Conservation (phyloP, 2,797 vertebrate species). For the Danio jaintianensis region DNA sequence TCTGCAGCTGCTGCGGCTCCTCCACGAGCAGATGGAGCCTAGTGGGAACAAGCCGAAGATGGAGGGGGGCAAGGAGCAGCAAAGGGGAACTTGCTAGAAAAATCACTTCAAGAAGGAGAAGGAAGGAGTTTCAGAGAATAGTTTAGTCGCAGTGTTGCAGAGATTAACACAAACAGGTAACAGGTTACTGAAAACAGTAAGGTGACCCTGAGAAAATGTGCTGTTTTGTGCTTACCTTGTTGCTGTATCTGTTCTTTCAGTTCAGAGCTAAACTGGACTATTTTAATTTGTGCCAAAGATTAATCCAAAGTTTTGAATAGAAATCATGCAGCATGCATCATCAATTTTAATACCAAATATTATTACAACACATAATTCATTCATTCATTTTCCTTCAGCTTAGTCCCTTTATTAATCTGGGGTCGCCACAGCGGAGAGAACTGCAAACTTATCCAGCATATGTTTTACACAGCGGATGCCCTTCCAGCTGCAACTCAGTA, state of each 20-base stretch:
- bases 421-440: too few species aligned
- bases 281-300: neutral
- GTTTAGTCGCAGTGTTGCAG: neutral
- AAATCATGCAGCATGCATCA: neutral
- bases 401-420: too few species aligned
- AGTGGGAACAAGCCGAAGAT: slow-evolving; percentile 33
- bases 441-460: too few species aligned
- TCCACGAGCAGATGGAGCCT: slow-evolving; percentile 56
- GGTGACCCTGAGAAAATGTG: neutral
- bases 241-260: neutral
- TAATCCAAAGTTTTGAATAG: neutral
- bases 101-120: slow-evolving; percentile 3
- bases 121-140: slow-evolving; percentile 1
- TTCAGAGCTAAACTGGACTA: neutral
- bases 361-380: too few species aligned
- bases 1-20: slow-evolving; percentile 43
- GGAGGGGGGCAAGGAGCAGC: neutral
- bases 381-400: too few species aligned
- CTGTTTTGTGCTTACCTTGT: neutral
- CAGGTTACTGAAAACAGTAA: neutral
- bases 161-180: neutral
- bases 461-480: too few species aligned
- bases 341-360: too few species aligned
- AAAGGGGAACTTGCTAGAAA: slow-evolving; percentile 11
- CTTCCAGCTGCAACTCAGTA: too few species aligned